Evolutionary conservation across 2,888 invertebrate species (phyloP), one percentile per base, ranked within the genome.

Genomic region (Theretra japonica): DNA sequence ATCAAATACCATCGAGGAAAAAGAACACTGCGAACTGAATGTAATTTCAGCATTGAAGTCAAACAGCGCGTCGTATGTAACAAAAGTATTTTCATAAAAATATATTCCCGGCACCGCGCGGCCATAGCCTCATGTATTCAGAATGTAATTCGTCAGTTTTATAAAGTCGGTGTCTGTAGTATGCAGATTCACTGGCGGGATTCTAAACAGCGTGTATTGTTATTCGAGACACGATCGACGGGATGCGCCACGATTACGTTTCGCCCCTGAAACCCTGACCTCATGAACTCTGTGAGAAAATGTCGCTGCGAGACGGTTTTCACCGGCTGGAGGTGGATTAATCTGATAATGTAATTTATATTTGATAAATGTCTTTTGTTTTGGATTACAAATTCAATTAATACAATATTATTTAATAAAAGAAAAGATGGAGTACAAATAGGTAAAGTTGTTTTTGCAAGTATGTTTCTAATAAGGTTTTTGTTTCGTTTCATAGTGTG

Each of bases 241-340:
- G 79, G 82, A 79, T 85, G 83, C 87, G 87, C 86, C 86, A 83
- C 87, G 87, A 86, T 85, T 87, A 84, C 87, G 86, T 86, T 82
- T 80, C 79, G 78, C 80, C 82, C 84, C 84, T 75, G 75, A 84
- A 92, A 90, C 93, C 92, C 88, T 93, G 93, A 93, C 93, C 93
- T 82, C 85, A 85, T 93, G 92, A 93, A 93, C 93, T 87, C 87
- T 75, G 80, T 77, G 79, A 82, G 80, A 80, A 89, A 90, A 91
- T 90, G 90, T 91, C 89, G 90, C 84, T 77, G 80, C 83, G 85
- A 84, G 79, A 79, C 76, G 76, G 79, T 79, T 80, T 80, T 8
- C 73, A 73, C 68, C 50, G 58, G 21, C 4, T 21, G 11, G 41
- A 21, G 30, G 41, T 41, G 19, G 58, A 25, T 41, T n/a, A 60